Base-by-base conservation (phyloP, 2,888 invertebrate species). In the Cephalotes varians region DNA sequence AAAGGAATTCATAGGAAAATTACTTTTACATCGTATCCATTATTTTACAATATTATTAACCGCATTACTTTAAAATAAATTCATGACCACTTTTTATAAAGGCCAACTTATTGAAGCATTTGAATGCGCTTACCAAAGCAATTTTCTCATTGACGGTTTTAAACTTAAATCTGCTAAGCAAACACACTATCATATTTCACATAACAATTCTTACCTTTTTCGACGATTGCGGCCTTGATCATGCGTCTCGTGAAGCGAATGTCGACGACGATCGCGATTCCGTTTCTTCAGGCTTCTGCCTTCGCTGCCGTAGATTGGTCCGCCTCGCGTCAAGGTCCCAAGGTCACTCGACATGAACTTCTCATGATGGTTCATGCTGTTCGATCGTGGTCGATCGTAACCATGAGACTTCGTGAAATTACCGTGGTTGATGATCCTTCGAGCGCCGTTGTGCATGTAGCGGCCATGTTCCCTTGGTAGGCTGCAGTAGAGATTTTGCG, bases 401-500 rank as follows among this genome's bases (percentile, higher is more conserved):
- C 79, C 84, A 76, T 88, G 90, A 9, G 80, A 34, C 84, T 90
- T 91, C 73, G 79, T 69, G 40, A 83, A 76, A 81, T 49, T 77
- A 67, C 77, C 81, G 71, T 87, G 87, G 74, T 77, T 83, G 34
- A 82, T 83, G 25, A 82, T 83, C 82, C 90, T 92, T 62, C 91
- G 85, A n/a, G 82, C 76, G 21, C 80, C 86, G 28, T 86, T 89
- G 79, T 90, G 84, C 73, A 81, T 84, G 73, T 92, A 91, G 49
- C 91, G 87, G 18, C 90, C 88, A 56, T 92, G 92, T 21, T 94
- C 94, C 1, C 94, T 88, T 7, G 94, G 94, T 73, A 94, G 82
- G 64, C 94, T 94, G 86, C 94, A 94, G 85, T 94, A 94, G 9
- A 94, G 88, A 84, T 94, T 94, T 69, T 94, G 94, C 67, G 93